Conservation (phyloP, 92 coral and sea anemone genomes). For the Parazoanthus darwini region DNA sequence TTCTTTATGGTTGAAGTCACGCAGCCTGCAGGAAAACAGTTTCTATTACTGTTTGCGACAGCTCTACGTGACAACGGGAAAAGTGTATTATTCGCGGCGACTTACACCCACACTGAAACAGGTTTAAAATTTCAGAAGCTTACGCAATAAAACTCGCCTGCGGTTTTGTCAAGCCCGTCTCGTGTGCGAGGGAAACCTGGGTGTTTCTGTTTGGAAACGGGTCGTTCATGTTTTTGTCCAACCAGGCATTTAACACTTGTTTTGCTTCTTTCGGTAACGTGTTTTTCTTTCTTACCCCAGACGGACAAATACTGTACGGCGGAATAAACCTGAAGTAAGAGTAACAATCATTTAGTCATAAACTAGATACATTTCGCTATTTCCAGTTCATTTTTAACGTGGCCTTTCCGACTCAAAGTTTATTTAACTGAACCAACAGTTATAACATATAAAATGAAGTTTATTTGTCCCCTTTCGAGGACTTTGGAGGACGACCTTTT, state of each 20-base stretch:
- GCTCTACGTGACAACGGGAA: too few relatives aligned
- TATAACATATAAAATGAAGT: too few relatives aligned
- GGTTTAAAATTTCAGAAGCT: not conserved
- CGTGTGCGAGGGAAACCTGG: constrained; percentile 47
- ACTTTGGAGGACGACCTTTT: too few relatives aligned
- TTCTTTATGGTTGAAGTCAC: too few relatives aligned
- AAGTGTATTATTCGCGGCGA: not conserved
- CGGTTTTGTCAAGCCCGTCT: constrained; percentile 47
- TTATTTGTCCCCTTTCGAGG: too few relatives aligned
- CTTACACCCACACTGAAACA: too few relatives aligned
- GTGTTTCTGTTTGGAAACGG: constrained; percentile 63
- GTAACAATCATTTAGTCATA: not conserved
- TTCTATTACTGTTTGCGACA: too few relatives aligned
- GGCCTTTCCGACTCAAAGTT: too few relatives aligned
- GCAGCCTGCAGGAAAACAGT: too few relatives aligned
- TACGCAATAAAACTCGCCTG: constrained; percentile 48
- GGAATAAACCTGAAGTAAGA: constrained; percentile 38
- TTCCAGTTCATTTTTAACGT: too few relatives aligned
- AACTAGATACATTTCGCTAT: too few relatives aligned
- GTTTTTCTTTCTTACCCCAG: constrained; percentile 47
- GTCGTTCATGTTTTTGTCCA: constrained; percentile 34
- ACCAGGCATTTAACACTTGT: constrained; percentile 53
- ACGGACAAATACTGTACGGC: constrained; percentile 50
- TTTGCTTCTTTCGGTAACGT: constrained; percentile 54
- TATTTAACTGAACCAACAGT: too few relatives aligned